Evolutionary conservation across 1,140 invertebrate species (phyloP).

Genomic region (Leptoteleia sp.): DNA sequence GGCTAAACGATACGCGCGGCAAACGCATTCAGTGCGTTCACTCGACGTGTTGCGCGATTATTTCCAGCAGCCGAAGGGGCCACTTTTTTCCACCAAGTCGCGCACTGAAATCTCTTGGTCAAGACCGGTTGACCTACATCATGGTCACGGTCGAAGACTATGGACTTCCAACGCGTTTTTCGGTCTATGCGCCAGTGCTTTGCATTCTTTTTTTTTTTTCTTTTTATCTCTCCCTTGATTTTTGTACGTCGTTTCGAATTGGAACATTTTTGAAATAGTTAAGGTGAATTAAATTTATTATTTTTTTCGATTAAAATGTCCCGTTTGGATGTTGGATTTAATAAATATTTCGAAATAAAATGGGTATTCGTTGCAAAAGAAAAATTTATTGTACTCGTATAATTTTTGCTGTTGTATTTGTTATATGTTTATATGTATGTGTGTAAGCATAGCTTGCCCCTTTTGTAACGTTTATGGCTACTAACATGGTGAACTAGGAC

Average conservation of each 20-base stretch:
- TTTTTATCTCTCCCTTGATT: too few relatives aligned
- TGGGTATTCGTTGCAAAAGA: too few relatives aligned
- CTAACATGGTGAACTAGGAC: slow-evolving; percentile 38
- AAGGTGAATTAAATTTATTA: too few relatives aligned
- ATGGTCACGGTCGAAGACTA: slow-evolving; percentile 77
- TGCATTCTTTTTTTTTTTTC: not conserved
- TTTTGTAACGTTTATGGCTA: slow-evolving; percentile 7
- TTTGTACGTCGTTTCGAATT: too few relatives aligned
- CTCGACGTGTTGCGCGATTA: slow-evolving; percentile 45
- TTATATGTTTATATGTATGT: too few relatives aligned
- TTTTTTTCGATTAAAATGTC: too few relatives aligned
- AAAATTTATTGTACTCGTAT: too few relatives aligned
- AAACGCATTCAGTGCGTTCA: too few relatives aligned
- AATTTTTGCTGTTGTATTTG: too few relatives aligned
- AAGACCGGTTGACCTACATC: slow-evolving; percentile 82
- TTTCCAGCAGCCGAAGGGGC: slow-evolving; percentile 60
- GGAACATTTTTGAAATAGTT: too few relatives aligned
- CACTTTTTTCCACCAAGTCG: slow-evolving; percentile 61
- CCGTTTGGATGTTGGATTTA: too few relatives aligned
- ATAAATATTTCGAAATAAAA: too few relatives aligned
- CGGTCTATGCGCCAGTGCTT: not conserved
- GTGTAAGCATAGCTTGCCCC: not conserved
- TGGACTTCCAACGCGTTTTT: slow-evolving; percentile 23
- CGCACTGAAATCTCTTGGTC: slow-evolving; percentile 79
- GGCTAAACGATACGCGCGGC: slow-evolving; percentile 10